A percentile compares a stretch with the other conserved stretches of the same genome.
phyloP scores from a whole-genome alignment of 2,888 invertebrate species.

The Congeria kusceri region DNA sequence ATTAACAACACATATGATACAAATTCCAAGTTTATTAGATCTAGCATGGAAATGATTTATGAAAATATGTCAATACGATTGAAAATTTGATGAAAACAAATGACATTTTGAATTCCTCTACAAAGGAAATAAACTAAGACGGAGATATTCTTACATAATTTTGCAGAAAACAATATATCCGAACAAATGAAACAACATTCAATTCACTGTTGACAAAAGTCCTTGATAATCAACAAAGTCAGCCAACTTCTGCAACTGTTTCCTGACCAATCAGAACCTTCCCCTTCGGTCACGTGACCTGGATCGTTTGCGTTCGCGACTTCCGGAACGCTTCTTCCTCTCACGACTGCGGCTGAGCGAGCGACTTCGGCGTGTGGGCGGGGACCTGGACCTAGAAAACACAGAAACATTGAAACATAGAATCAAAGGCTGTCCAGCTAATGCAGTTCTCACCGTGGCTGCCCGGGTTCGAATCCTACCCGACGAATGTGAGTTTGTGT shows the following conservation, averaged over 20 bases:
- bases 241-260: background rate
- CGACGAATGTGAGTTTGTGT: no score
- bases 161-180: background rate
- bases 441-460: no score
- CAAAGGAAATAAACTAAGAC: background rate
- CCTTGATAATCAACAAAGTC: background rate
- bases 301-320: constrained; percentile 64
- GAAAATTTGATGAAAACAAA: no score
- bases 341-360: constrained; percentile 66
- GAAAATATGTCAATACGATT: no score
- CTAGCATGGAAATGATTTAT: no score
- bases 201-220: background rate
- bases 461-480: no score
- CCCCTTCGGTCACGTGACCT: constrained; percentile 74
- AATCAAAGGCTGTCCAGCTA: no score
- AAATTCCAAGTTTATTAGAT: no score
- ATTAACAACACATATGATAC: no score
- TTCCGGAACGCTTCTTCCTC: constrained; percentile 61
- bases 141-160: background rate
- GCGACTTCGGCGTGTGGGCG: constrained; percentile 76
- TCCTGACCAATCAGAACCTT: constrained; percentile 53
- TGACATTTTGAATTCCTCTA: no score
- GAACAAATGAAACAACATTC: background rate
- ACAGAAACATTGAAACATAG: no score
- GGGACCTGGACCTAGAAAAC: constrained; percentile 74